phyloP scores from a whole-genome alignment of 1,140 invertebrate species.

The Drosophila rufa region DNA sequence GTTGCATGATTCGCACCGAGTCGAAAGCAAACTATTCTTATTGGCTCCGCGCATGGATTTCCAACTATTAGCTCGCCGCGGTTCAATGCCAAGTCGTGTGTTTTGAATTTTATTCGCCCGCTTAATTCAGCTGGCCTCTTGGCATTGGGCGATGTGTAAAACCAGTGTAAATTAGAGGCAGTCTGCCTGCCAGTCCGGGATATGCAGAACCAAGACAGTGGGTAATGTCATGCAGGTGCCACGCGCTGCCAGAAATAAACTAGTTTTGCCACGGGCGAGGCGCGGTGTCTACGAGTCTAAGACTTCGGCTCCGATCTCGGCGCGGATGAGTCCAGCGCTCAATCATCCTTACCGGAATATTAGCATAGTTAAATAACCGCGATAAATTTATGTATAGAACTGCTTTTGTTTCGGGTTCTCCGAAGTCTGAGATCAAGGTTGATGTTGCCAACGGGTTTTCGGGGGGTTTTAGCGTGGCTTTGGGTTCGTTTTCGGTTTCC shows the following conservation, averaged over 20 bases:
- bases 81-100: constrained; percentile 70
- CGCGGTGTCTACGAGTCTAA: background rate
- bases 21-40: constrained; percentile 72
- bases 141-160: constrained; percentile 3
- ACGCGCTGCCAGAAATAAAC: constrained; percentile 35
- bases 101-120: constrained; percentile 47
- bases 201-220: background rate
- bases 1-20: constrained; percentile 61
- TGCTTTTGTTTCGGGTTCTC: constrained; percentile 65
- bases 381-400: constrained; percentile 65
- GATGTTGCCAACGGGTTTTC: constrained; percentile 60
- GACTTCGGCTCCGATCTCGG: constrained; percentile 13
- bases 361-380: constrained; percentile 77
- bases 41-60: constrained; percentile 48
- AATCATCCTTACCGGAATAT: constrained; percentile 75
- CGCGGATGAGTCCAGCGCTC: constrained; percentile 44
- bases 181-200: background rate
- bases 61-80: constrained; percentile 50
- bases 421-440: constrained; percentile 63
- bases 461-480: constrained; percentile 26
- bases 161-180: background rate
- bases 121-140: constrained; percentile 21
- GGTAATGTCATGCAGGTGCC: constrained; percentile 41
- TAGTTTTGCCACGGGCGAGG: constrained; percentile 19
- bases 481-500: constrained; percentile 4